Base-by-base conservation (phyloP, 1,140 invertebrate genomes). In the Goniozus legneri region DNA sequence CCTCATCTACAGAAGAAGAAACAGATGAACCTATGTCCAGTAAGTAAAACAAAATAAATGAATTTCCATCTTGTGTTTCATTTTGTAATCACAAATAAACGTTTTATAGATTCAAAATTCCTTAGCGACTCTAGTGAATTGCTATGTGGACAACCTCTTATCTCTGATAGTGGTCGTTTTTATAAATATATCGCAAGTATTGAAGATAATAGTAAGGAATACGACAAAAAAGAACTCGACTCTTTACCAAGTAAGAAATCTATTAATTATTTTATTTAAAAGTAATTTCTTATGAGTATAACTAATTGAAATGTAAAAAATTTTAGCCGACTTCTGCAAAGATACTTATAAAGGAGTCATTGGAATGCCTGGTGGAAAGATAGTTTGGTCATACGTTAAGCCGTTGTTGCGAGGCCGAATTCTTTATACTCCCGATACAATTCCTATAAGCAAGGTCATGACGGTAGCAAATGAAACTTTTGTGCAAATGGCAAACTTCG, bases 311-410 rank as follows among this genome's bases (percentile, higher is more conserved):
- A n/a, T n/a, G n/a, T n/a, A n/a, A n/a, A n/a, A n/a, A n/a, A n/a
- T n/a, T 40, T 19, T 19, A 84, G 82, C 80, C 3, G 77, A 82
- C 7, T 84, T 81, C 61, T 85, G 84, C 49, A 79, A 78, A 15
- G 72, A 79, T 1, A 67, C 82, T 2, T 84, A 85, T 50, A 74
- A 78, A 47, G 78, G 80, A 49, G 66, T 86, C 1, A 67, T 79
- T 0, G 71, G 62, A 3, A 78, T 82, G 54, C 76, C 76, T 8
- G 81, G 78, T 10, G 83, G 83, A 1, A 85, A 85, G 57, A 81
- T 86, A 12, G 69, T 84, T 14, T 85, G 84, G 83, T 82, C 79
- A 8, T 82, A 81, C 46, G 73, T 84, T 3, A 85, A 85, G 52
- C 83, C 83, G 0, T 67, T 85, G 8, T 64, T 86, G 20, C 78